Conservation (phyloP, 2,888 invertebrate species). For the Scotopteryx bipunctaria region DNA sequence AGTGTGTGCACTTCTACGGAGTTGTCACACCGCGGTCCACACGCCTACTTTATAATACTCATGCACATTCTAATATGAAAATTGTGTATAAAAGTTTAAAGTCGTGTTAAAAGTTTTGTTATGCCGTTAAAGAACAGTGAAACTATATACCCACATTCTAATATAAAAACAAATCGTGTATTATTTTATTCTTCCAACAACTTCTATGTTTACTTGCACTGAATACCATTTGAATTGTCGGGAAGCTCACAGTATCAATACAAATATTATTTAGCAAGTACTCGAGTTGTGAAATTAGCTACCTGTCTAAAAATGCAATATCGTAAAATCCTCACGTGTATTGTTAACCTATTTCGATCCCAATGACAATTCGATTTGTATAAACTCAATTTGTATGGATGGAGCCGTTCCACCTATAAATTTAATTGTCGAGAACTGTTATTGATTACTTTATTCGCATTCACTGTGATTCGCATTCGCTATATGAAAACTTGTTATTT, state of each 20-base stretch:
- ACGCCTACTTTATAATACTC: slow-evolving; percentile 6
- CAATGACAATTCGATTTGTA: slow-evolving; percentile 14
- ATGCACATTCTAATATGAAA: neutral
- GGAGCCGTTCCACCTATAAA: slow-evolving; percentile 4
- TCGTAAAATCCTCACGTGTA: slow-evolving; percentile 10
- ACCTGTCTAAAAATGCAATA: slow-evolving; percentile 6
- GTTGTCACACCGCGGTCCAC: slow-evolving; percentile 18
- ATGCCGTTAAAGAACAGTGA: too few species aligned
- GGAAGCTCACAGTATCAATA: neutral
- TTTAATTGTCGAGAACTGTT: slow-evolving; percentile 10
- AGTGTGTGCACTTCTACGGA: slow-evolving; percentile 38
- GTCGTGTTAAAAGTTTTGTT: too few species aligned
- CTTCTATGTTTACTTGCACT: too few species aligned
- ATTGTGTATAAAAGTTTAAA: neutral
- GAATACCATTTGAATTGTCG: neutral
- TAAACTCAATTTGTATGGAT: slow-evolving; percentile 14
- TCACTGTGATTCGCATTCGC: too few species aligned
- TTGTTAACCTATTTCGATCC: slow-evolving; percentile 11
- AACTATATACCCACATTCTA: too few species aligned
- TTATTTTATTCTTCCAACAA: too few species aligned
- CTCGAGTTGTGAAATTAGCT: slow-evolving; percentile 1
- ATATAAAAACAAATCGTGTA: too few species aligned
- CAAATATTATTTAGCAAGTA: neutral
- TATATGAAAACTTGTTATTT: too few species aligned
- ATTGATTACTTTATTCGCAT: slow-evolving; percentile 10